Percentiles rank a stretch among this genome's conserved stretches.
Conservation (phyloP, 2,113 vertebrate species). For the Macrotus californicus region DNA sequence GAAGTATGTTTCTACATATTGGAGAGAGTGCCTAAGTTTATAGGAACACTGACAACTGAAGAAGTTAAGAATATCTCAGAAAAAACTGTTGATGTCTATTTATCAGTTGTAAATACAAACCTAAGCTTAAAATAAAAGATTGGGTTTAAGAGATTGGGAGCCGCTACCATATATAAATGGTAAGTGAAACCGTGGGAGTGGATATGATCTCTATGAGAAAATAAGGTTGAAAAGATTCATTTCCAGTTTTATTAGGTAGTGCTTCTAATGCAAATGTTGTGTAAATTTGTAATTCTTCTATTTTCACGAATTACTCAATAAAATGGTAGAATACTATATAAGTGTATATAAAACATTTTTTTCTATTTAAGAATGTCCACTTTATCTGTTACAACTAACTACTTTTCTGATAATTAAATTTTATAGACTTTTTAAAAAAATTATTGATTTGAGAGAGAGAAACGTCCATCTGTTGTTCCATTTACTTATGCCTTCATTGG, state of each 20-base stretch:
- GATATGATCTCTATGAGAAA: neutral
- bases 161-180: neutral
- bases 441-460: no score
- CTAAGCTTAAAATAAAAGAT: neutral
- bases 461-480: no score
- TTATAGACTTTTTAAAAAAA: neutral
- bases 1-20: neutral
- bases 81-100: neutral
- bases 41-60: neutral
- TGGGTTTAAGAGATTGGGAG: neutral
- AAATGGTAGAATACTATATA: neutral
- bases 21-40: neutral
- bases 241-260: neutral
- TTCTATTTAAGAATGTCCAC: neutral
- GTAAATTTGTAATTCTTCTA: neutral
- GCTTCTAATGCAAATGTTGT: neutral
- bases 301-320: neutral
- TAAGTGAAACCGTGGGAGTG: neutral
- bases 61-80: neutral
- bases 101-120: neutral
- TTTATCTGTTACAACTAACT: neutral
- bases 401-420: neutral
- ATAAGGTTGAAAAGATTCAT: neutral
- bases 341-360: neutral
- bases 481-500: no score